Percentiles rank a stretch among this genome's conserved stretches.
These are phyloP conservation scores for Holotrichia oblita DNA, from an alignment of 1,140 invertebrate genomes.

Conservation along the genomic window DNA sequence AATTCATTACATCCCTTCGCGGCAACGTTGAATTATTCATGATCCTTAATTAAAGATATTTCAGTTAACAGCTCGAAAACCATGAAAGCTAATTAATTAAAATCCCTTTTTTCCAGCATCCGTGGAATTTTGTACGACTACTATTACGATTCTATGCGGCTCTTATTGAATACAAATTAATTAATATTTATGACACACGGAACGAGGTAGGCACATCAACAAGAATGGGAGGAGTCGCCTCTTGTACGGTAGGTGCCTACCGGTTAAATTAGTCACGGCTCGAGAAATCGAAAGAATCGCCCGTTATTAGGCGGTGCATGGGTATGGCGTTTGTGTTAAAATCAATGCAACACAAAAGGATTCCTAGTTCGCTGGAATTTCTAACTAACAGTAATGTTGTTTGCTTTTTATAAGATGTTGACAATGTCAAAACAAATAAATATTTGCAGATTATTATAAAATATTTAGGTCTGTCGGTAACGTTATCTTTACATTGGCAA, in stretches of 20 bases:
- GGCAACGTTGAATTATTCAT: conserved; percentile 9
- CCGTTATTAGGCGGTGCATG: neutral
- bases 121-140: conserved; percentile 21
- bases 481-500: neutral
- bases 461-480: neutral
- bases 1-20: neutral
- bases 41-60: conserved; percentile 32
- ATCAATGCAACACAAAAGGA: neutral
- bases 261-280: conserved; percentile 29
- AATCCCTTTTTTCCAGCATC: conserved; percentile 31
- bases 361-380: neutral
- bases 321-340: neutral
- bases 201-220: neutral
- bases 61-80: conserved; percentile 28
- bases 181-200: conserved; percentile 32
- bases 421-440: neutral
- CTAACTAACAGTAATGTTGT: neutral
- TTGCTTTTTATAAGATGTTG: neutral
- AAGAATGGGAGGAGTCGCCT: conserved; percentile 28
- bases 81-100: conserved; percentile 32
- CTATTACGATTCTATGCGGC: neutral
- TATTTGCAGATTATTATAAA: neutral
- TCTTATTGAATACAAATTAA: conserved; percentile 34
- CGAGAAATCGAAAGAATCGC: conserved; percentile 1
- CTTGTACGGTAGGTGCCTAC: conserved; percentile 24